A percentile compares a stretch with the other conserved stretches of the same genome.
Evolutionary conservation across 1,140 invertebrate genomes (phyloP).

Genomic region (Drosophila lini): DNA sequence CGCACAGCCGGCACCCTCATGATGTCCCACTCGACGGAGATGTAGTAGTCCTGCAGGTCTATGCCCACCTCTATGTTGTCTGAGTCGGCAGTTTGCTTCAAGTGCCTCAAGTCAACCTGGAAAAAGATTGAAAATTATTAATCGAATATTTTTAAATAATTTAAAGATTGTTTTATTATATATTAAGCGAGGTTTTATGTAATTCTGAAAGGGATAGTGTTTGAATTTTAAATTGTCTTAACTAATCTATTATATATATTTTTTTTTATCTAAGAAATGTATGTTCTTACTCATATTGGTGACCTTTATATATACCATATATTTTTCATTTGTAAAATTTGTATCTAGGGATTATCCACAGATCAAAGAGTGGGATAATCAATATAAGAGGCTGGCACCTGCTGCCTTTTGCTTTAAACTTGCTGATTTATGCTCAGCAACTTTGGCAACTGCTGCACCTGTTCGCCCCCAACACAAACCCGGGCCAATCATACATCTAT

Average conservation of each 20-base stretch:
- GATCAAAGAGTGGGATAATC: slow-evolving; percentile 33
- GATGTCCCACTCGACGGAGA: slow-evolving; percentile 99
- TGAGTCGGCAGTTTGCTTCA: slow-evolving; percentile 91
- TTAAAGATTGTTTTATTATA: neutral
- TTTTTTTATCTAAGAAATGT: too few species aligned
- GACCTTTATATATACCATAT: neutral
- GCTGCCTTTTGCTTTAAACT: slow-evolving; percentile 24
- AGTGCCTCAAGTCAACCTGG: slow-evolving; percentile 94
- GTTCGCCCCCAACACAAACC: slow-evolving; percentile 21
- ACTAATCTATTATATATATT: too few species aligned
- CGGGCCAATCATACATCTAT: slow-evolving; percentile 65
- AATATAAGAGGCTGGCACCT: slow-evolving; percentile 20
- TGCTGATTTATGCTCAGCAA: slow-evolving; percentile 61
- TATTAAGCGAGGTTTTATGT: too few species aligned
- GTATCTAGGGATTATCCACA: slow-evolving; percentile 9
- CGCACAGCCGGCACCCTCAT: slow-evolving; percentile 94
- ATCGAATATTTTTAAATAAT: neutral
- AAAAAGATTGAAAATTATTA: neutral
- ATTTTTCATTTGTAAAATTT: neutral
- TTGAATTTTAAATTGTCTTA: too few species aligned
- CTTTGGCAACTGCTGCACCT: slow-evolving; percentile 35
- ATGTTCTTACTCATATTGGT: neutral
- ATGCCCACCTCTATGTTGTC: slow-evolving; percentile 94
- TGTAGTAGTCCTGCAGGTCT: slow-evolving; percentile 97
- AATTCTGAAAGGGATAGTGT: too few species aligned